Conservation (phyloP, 2,888 invertebrate genomes). For the Lingula anatina region DNA sequence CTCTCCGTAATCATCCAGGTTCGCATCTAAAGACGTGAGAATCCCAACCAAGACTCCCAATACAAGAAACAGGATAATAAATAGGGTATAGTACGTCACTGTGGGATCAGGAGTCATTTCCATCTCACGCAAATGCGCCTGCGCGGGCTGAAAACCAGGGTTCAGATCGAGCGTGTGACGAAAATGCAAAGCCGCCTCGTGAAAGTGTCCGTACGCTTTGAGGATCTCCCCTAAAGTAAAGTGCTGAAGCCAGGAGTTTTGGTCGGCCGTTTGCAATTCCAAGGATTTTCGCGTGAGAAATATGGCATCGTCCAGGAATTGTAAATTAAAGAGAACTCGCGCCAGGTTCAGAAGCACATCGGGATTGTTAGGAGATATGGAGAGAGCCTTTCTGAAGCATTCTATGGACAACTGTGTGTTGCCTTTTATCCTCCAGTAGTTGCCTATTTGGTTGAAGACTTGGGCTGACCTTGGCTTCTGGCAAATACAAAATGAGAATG, state of each 20-base stretch:
- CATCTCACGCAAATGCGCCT: conserved; percentile 74
- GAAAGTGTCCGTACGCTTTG: conserved; percentile 83
- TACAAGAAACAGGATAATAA: conserved; percentile 82
- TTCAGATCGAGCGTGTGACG: conserved; percentile 76
- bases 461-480: conserved; percentile 65
- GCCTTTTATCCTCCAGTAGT: conserved; percentile 86
- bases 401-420: conserved; percentile 82
- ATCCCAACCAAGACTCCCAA: conserved; percentile 72
- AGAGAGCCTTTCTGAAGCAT: conserved; percentile 77
- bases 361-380: conserved; percentile 79
- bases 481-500: too few relatives aligned
- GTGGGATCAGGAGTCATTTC: conserved; percentile 73
- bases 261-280: conserved; percentile 77
- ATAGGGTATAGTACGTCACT: conserved; percentile 77
- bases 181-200: conserved; percentile 79
- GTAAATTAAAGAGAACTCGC: conserved; percentile 75
- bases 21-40: conserved; percentile 66
- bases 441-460: conserved; percentile 84
- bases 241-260: conserved; percentile 86
- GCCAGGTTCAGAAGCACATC: conserved; percentile 81
- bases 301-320: conserved; percentile 85
- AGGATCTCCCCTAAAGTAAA: conserved; percentile 87
- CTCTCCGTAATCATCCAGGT: conserved; percentile 37
- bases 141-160: conserved; percentile 79
- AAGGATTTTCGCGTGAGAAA: conserved; percentile 78